A percentile compares a stretch with the other conserved stretches of the same genome.
phyloP scores from a whole-genome alignment of 2,888 invertebrate species.

The Eurytoma adleriae region DNA sequence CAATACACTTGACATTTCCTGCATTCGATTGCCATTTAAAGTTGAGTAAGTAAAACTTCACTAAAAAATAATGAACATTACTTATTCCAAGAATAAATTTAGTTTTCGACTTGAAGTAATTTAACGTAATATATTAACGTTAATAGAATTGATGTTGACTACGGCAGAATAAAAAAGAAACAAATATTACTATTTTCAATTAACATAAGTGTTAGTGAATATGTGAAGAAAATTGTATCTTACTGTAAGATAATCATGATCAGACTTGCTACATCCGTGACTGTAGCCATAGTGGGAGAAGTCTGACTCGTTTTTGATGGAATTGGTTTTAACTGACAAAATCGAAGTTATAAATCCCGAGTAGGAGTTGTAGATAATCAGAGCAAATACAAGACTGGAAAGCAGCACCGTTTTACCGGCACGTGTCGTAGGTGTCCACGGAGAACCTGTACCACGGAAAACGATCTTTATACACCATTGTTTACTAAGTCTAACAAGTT shows the following conservation, averaged over 20 bases:
- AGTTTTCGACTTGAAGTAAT: too few species aligned
- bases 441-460: slow-evolving; percentile 76
- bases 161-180: too few species aligned
- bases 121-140: too few species aligned
- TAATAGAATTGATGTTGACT: too few species aligned
- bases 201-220: too few species aligned
- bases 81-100: too few species aligned
- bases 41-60: too few species aligned
- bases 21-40: too few species aligned
- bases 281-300: slow-evolving; percentile 80
- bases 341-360: slow-evolving; percentile 83
- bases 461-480: neutral
- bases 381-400: slow-evolving; percentile 79
- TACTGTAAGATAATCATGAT: slow-evolving; percentile 82
- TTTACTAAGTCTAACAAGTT: neutral
- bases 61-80: too few species aligned
- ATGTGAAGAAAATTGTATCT: slow-evolving; percentile 43
- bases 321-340: slow-evolving; percentile 79
- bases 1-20: too few species aligned
- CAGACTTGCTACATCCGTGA: slow-evolving; percentile 81
- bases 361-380: slow-evolving; percentile 82
- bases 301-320: slow-evolving; percentile 79
- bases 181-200: too few species aligned
- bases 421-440: slow-evolving; percentile 79
- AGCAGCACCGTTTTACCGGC: slow-evolving; percentile 80